phyloP scores from a whole-genome alignment of 37 sponge, comb jelly and placozoan genomes.

The Bolinopsis microptera region DNA sequence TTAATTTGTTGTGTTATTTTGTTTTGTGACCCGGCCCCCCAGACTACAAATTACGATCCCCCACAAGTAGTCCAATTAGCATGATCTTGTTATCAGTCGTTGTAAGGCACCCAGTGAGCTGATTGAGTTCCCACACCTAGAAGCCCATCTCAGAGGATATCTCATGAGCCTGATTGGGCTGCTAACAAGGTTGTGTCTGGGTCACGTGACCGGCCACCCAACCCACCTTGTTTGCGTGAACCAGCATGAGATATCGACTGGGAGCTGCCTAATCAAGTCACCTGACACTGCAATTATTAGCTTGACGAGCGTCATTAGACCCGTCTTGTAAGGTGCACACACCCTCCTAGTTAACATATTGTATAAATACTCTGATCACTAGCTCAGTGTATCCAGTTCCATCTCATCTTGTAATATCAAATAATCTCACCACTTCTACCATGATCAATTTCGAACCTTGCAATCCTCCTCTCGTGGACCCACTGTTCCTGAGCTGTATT shows the following conservation, averaged over 20 bases:
- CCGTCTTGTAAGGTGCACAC: background rate
- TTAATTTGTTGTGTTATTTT: no score
- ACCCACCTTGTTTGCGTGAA: background rate
- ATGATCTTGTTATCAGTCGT: no score
- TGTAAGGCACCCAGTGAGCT: no score
- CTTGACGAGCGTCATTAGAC: background rate
- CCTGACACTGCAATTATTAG: slow-evolving; percentile 20
- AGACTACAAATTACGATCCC: no score
- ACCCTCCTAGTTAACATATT: background rate
- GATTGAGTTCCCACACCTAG: background rate
- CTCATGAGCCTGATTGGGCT: background rate
- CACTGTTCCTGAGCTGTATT: background rate
- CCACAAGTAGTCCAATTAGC: no score
- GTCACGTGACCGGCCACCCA: slow-evolving; percentile 16
- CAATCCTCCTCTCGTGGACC: slow-evolving; percentile 63
- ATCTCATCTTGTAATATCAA: background rate
- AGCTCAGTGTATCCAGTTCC: background rate
- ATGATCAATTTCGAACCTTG: slow-evolving; percentile 55
- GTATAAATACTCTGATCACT: background rate
- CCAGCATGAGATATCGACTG: background rate
- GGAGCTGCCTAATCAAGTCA: slow-evolving; percentile 37
- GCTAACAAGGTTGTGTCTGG: background rate
- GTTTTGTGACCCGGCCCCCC: no score
- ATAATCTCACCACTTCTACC: background rate
- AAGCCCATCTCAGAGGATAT: background rate